phyloP scores from a whole-genome alignment of 92 coral and sea anemone species.

The Zoanthus sociatus region DNA sequence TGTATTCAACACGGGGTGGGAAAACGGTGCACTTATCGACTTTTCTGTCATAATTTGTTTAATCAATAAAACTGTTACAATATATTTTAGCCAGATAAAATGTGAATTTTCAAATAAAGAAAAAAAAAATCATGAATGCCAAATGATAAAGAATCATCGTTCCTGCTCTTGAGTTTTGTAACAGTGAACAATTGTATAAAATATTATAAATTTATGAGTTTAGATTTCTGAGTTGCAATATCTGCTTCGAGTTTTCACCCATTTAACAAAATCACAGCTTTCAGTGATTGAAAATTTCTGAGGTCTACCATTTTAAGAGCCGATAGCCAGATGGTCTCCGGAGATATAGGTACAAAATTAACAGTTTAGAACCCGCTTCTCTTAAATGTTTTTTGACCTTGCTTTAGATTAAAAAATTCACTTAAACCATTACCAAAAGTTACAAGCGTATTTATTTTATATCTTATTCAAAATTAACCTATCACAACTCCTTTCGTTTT shows the following conservation, averaged over 20 bases:
- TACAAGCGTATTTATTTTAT: neutral
- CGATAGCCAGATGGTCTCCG: conserved; percentile 27
- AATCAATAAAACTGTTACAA: conserved; percentile 40
- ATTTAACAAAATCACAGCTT: neutral
- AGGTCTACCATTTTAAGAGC: neutral
- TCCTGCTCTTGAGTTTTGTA: too few relatives aligned
- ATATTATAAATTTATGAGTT: too few relatives aligned
- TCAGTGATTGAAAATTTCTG: neutral
- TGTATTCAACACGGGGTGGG: conserved; percentile 15
- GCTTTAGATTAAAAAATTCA: neutral
- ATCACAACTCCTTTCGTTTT: neutral
- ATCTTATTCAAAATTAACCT: conserved; percentile 13
- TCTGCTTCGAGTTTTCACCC: too few relatives aligned
- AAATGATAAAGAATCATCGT: neutral
- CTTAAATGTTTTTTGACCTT: conserved; percentile 4
- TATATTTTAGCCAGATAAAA: neutral
- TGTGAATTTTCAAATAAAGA: neutral
- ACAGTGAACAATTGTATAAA: too few relatives aligned
- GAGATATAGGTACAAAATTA: conserved; percentile 25
- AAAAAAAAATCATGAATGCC: neutral
- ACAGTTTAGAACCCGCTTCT: conserved; percentile 1
- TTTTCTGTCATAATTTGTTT: conserved; percentile 30
- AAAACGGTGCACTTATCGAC: conserved; percentile 22
- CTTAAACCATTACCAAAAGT: conserved; percentile 7
- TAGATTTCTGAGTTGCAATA: too few relatives aligned